Percentiles rank a stretch among this genome's conserved stretches.
Evolutionary conservation across 2,113 vertebrate species (phyloP).

Genomic region (Heteronetta atricapilla): DNA sequence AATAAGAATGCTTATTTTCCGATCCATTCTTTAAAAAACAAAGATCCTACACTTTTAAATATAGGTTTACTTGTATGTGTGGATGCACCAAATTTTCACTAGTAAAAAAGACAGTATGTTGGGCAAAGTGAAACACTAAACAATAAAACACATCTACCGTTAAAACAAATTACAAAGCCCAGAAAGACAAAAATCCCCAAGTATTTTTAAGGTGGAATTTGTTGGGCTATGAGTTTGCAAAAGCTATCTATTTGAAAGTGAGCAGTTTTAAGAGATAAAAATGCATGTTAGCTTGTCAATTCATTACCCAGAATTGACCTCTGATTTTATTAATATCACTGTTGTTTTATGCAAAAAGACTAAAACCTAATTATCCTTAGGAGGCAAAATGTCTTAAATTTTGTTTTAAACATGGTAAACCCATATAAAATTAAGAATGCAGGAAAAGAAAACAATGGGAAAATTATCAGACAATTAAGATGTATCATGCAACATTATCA

Average conservation of each 20-base stretch:
- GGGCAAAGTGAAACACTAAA: not conserved
- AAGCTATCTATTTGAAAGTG: not conserved
- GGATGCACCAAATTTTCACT: not conserved
- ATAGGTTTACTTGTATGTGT: not conserved
- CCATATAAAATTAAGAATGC: not conserved
- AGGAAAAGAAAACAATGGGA: not conserved
- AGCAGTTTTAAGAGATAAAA: not conserved
- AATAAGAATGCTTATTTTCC: not conserved
- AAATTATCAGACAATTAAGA: not conserved
- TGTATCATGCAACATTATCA: not conserved
- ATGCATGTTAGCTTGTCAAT: not conserved
- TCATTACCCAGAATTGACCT: not conserved
- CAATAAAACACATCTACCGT: not conserved
- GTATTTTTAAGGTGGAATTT: not conserved
- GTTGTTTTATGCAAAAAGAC: not conserved
- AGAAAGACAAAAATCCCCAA: not conserved
- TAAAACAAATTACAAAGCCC: not conserved
- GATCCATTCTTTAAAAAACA: not conserved
- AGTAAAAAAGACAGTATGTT: not conserved
- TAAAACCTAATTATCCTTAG: not conserved
- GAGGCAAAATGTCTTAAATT: not conserved
- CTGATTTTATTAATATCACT: not conserved
- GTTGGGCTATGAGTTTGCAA: not conserved
- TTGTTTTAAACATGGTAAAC: not conserved
- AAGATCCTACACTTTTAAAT: not conserved